Conservation (phyloP, 2,888 invertebrate species). For the Xylocampa areola region DNA sequence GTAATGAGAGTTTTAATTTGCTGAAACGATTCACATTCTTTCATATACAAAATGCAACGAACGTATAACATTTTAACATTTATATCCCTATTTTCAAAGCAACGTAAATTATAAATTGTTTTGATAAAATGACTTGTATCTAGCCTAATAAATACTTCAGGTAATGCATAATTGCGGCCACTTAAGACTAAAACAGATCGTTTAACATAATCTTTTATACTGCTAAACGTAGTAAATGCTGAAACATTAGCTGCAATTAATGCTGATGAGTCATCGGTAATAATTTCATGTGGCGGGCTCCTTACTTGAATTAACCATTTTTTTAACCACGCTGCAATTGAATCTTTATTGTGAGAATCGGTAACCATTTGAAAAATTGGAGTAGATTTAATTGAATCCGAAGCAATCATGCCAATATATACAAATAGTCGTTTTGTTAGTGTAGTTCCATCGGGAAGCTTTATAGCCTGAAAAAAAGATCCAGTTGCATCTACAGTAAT, state of each 20-base stretch:
- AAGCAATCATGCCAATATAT: constrained; percentile 43
- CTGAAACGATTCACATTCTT: constrained; percentile 40
- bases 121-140: constrained; percentile 29
- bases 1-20: constrained; percentile 40
- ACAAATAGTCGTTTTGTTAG: constrained; percentile 46
- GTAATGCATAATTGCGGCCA: constrained; percentile 36
- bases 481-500: constrained; percentile 49
- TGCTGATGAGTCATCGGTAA: constrained; percentile 44
- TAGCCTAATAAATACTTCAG: constrained; percentile 36
- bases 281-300: constrained; percentile 46
- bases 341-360: constrained; percentile 42
- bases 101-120: constrained; percentile 39
- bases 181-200: constrained; percentile 38
- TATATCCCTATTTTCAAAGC: constrained; percentile 42
- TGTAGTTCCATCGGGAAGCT: constrained; percentile 42
- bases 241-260: constrained; percentile 40
- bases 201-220: constrained; percentile 41
- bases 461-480: constrained; percentile 41
- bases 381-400: constrained; percentile 38
- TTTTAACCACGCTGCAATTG: constrained; percentile 44
- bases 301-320: constrained; percentile 42
- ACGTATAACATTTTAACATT: constrained; percentile 41
- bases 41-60: constrained; percentile 41
- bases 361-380: constrained; percentile 48
- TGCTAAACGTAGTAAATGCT: constrained; percentile 39